Evolutionary conservation across 2,888 invertebrate genomes (phyloP).

Genomic region (Athrips mouffetella): DNA sequence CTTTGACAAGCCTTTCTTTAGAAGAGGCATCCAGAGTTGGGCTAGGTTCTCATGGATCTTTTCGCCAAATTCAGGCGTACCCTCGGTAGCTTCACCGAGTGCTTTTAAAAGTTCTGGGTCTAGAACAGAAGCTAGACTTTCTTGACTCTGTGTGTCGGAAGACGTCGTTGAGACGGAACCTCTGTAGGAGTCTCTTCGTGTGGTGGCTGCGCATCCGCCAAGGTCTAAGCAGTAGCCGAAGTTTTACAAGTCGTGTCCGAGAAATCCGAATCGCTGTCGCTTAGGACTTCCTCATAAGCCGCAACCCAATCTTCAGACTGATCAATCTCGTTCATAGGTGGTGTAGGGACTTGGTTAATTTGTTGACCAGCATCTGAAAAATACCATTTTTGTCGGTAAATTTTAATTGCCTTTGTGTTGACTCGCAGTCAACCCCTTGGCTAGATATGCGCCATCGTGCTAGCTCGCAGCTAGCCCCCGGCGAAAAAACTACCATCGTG

Average conservation of each 20-base stretch:
- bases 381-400: neutral
- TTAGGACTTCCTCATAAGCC: too few species aligned
- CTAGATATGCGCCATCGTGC: too few species aligned
- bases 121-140: neutral
- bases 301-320: neutral
- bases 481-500: too few species aligned
- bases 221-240: too few species aligned
- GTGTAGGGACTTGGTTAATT: too few species aligned
- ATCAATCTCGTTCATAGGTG: neutral
- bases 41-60: neutral
- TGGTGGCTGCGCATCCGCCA: too few species aligned
- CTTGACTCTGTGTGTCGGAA: neutral
- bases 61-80: neutral
- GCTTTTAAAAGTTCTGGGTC: slow-evolving; percentile 6
- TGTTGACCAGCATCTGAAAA: neutral
- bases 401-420: neutral
- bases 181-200: too few species aligned
- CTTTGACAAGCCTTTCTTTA: slow-evolving; percentile 8
- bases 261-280: too few species aligned
- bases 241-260: too few species aligned
- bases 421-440: neutral
- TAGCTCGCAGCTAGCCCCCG: too few species aligned
- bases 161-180: too few species aligned
- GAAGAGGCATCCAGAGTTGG: slow-evolving; percentile 3
- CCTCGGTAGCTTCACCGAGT: neutral